Evolutionary conservation across 2,113 vertebrate genomes (phyloP).

Genomic region (Delphinapterus leucas): DNA sequence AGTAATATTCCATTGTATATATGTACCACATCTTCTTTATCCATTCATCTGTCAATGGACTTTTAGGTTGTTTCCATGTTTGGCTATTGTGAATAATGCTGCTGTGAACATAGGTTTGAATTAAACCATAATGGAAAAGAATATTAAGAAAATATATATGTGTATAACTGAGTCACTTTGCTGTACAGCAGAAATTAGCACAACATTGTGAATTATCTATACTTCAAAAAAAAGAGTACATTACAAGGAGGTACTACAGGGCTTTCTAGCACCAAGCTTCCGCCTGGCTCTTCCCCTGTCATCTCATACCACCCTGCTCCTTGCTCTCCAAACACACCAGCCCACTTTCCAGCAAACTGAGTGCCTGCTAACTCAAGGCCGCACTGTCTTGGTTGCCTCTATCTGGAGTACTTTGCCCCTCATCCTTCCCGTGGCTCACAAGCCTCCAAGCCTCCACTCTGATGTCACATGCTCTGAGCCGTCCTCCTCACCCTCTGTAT

Average conservation of each 20-base stretch:
- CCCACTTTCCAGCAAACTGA: background rate
- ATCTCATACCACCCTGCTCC: background rate
- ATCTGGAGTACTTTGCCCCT: background rate
- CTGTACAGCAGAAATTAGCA: background rate
- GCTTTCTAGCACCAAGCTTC: background rate
- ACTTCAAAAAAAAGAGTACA: background rate
- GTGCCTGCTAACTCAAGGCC: background rate
- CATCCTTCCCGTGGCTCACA: background rate
- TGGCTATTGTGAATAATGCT: background rate
- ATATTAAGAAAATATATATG: background rate
- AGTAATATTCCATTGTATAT: background rate
- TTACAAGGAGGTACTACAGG: background rate
- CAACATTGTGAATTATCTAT: background rate
- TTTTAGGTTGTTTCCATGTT: background rate
- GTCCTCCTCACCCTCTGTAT: background rate
- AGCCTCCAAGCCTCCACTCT: background rate
- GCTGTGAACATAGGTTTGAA: background rate
- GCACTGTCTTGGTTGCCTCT: background rate
- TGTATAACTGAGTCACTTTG: background rate
- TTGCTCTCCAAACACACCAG: background rate
- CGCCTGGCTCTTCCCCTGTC: background rate
- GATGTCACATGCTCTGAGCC: background rate
- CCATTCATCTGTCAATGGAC: background rate
- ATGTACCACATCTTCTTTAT: too few relatives aligned
- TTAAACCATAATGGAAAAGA: background rate